Conservation (phyloP, 2,888 invertebrate species). For the Tipula vernalis region DNA sequence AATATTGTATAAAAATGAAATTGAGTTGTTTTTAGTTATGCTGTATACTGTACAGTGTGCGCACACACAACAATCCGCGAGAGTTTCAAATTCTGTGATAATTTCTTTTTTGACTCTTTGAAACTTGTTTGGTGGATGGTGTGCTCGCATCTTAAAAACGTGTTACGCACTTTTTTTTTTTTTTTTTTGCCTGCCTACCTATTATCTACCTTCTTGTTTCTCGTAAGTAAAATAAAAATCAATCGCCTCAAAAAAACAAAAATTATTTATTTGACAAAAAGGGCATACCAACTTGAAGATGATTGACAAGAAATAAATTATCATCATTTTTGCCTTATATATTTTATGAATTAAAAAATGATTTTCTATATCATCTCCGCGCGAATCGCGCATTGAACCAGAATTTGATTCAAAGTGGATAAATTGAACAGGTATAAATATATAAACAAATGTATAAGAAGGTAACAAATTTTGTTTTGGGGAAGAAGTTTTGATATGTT, state of each 20-base stretch:
- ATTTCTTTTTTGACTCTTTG: not conserved
- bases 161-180: not conserved
- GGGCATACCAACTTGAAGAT: slow-evolving; percentile 4
- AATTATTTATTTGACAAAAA: not conserved
- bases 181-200: not conserved
- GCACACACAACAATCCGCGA: not conserved
- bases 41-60: not conserved
- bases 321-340: not conserved
- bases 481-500: not conserved
- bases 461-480: not conserved
- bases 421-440: not conserved
- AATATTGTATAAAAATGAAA: not conserved
- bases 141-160: not conserved
- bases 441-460: not conserved
- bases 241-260: not conserved
- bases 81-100: not conserved
- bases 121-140: not conserved
- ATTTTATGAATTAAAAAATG: not conserved
- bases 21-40: not conserved
- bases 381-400: not conserved
- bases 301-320: not conserved
- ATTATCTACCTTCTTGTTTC: not conserved
- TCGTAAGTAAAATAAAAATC: not conserved
- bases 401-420: not conserved
- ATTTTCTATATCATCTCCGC: not conserved